Conservation (phyloP, 2,888 invertebrate genomes). For the Lepas anatifera region DNA sequence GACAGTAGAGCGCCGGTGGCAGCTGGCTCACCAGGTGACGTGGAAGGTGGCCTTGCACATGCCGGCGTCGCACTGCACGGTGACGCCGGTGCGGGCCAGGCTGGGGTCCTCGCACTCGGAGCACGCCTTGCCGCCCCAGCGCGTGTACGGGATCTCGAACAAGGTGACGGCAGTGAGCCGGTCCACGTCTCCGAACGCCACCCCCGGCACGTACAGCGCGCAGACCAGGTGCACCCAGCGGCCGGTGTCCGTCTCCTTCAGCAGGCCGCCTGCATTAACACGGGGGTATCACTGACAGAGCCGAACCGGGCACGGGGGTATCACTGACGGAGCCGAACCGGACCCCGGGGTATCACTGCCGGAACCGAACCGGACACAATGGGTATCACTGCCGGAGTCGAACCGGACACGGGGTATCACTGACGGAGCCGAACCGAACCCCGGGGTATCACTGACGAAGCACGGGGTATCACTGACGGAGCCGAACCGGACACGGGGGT, state of each 20-base stretch:
- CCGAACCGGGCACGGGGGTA: too few relatives aligned
- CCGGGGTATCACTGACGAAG: too few relatives aligned
- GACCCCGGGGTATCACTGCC: too few relatives aligned
- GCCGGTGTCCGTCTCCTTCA: conserved; percentile 91
- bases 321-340: too few relatives aligned
- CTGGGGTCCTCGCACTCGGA: conserved; percentile 76
- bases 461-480: too few relatives aligned
- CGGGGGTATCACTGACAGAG: too few relatives aligned
- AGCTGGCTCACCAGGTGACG: conserved; percentile 66
- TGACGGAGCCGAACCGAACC: too few relatives aligned
- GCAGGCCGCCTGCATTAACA: conserved; percentile 27
- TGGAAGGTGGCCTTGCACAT: conserved; percentile 96
- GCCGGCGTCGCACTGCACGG: conserved; percentile 95
- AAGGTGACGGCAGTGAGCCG: conserved; percentile 77
- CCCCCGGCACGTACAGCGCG: conserved; percentile 92
- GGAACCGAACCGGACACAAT: too few relatives aligned
- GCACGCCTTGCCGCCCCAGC: conserved; percentile 90
- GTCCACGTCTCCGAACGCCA: conserved; percentile 90
- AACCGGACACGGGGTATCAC: too few relatives aligned
- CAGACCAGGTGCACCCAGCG: conserved; percentile 98
- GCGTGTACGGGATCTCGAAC: conserved; percentile 94
- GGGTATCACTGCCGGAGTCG: too few relatives aligned
- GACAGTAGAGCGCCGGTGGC: background rate
- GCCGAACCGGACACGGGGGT: too few relatives aligned
- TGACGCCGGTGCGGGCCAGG: conserved; percentile 82